Evolutionary conservation across 2,888 invertebrate genomes (phyloP), one percentile per base, ranked within the genome.

Genomic region (Nomada ferruginata): DNA sequence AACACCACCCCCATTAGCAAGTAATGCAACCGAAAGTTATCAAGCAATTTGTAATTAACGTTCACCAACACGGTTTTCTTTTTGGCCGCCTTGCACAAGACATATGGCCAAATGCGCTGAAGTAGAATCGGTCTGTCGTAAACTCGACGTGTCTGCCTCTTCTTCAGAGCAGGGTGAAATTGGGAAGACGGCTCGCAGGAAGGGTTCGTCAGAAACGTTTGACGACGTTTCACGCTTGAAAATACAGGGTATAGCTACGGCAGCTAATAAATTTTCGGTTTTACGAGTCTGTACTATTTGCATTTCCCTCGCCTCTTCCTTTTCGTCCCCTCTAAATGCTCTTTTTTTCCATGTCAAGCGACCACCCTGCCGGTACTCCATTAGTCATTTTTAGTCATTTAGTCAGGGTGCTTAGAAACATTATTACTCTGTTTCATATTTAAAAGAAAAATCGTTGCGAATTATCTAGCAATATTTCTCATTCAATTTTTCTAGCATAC

Each of bases 251-350:
- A 74, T 71, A 74, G 47, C 60, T 64, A 71, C 74, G 64, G 55
- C 71, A 64, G 69, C 63, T 36, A 74, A 78, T 83, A 83, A 83
- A 83, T 82, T 78, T 63, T 11, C 63, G 9, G 18, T 53, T 83
- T 83, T 82, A 82, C 72, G 82, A 72, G 72, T 59, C 29, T 55
- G 57, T 68, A 81, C 82, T 73, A 76, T 83, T 78, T 69, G 65
- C 68, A 63, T 74, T 75, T 69, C 63, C 65, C 60, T 47, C 50
- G 18, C n/a, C 23, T 9, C 23, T 7, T 42, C 26, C 53, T 53
- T 44, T 44, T 53, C 44, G 0, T 44, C 20, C 47, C n/a, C n/a
- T n/a, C 42, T 63, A 15, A 18, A n/a, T 44, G 42, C 23, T 57
- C 5, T 11, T 44, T 42, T 68, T 57, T 11, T 10, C 5, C 10